Evolutionary conservation across 2,113 vertebrate genomes (phyloP), one percentile per base, ranked within the genome.

Genomic region (Siphamia tubifer): DNA sequence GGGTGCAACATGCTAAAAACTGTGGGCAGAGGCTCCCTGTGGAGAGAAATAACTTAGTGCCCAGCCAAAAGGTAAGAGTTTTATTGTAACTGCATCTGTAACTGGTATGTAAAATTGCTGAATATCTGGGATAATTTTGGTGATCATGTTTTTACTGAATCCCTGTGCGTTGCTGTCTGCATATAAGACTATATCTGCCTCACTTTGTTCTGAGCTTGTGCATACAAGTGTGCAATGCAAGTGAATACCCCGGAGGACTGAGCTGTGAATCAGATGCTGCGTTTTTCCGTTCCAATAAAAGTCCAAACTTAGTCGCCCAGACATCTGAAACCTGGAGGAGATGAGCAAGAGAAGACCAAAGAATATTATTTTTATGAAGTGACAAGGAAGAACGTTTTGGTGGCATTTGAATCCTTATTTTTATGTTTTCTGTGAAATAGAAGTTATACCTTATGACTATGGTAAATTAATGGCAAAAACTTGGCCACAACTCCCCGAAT

Each of bases 1-100:
- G 96, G 97, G 73, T 99, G 97, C 28, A 98, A 84, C 97, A 99
- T 98, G 87, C 97, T 98, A 90, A 98, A 99, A 79, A 99, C 87
- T 0, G 94, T 98, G 0, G 98, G 97, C 62, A 99, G 91, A 83
- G 95, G 94, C 42, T 98, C 96, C 75, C 97, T 99, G 83, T 38
- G 40, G 73, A 80, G 21, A 43, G 16, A 67, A 21, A 51, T 2
- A 47, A 0, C 3, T 39, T 5, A 56, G 3, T 28, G 8, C 4
- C 6, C 28, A 6, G 4, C n/a, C 1, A 68, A 23, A 54, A 4
- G 5, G 9, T n/a, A n/a, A n/a, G n/a, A n/a, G n/a, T n/a, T n/a
- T n/a, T n/a, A n/a, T n/a, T n/a, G n/a, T n/a, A n/a, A n/a, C n/a
- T n/a, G n/a, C n/a, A n/a, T n/a, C n/a, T n/a, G n/a, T n/a, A n/a